Evolutionary conservation across 1,140 invertebrate genomes (phyloP), one percentile per base, ranked within the genome.

Genomic region (Mylabris phalerata): DNA sequence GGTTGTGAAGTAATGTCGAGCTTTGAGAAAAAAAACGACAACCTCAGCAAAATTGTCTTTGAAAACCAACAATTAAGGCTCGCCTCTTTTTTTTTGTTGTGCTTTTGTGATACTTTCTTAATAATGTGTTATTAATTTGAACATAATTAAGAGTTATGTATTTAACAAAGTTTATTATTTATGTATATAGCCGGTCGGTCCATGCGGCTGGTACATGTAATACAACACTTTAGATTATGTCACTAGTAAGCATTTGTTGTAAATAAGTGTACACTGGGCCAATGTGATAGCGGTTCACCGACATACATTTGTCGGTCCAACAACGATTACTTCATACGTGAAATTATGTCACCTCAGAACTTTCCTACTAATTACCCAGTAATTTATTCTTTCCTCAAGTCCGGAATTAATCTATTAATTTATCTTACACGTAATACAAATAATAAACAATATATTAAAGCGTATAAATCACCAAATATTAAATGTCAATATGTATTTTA

Each of bases 81-180:
- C 19, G 19, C 19, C 19, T 19, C 19, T 19, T 19, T 19, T 19
- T 19, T 19, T 19, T 19, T 19, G 19, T 19, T 19, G 19, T 19
- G 19, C 19, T 7, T 32, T 32, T 32, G 7, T 32, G 7, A 32
- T 32, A 32, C 32, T 32, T 7, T 5, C 7, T 47, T 19, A 43
- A 32, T 13, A 44, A 38, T 47, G 42, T 50, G 47, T 59, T 62
- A 62, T 62, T 62, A 62, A 62, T 59, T 55, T 54, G 56, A 55
- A 49, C 56, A 50, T 62, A 62, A 62, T 62, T 62, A 58, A 59
- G 51, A 62, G 47, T 62, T 59, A 62, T 62, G 60, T 55, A 54
- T 50, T 55, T 62, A 57, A 45, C 45, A 44, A 62, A 62, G 45
- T 62, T 62, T 62, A 62, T 62, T 62, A 62, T 62, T 62, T 62